Conservation (phyloP, 2,113 vertebrate genomes). For the Thermophis baileyi region DNA sequence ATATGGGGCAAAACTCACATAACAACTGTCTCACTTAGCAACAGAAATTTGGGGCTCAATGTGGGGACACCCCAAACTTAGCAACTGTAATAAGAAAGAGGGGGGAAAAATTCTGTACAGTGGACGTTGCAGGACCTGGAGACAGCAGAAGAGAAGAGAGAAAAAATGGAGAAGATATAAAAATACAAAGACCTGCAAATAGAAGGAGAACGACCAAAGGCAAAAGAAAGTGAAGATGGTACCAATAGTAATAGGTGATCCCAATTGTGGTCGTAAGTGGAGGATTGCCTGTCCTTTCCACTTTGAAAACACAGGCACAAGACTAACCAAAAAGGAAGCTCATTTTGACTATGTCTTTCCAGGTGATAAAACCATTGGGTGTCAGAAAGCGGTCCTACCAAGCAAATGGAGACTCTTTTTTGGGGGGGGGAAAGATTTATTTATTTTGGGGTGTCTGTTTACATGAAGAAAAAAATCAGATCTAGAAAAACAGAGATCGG, state of each 20-base stretch:
- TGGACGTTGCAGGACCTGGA: too few relatives aligned
- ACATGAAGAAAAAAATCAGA: too few relatives aligned
- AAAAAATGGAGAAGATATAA: too few relatives aligned
- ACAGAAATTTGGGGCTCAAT: too few relatives aligned
- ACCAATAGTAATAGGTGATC: background rate
- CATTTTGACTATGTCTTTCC: background rate
- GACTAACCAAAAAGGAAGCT: background rate
- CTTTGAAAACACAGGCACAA: background rate
- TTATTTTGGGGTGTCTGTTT: background rate
- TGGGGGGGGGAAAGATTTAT: fast-evolving
- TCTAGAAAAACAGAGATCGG: background rate
- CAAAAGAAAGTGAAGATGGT: background rate
- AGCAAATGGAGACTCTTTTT: background rate
- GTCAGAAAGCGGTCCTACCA: background rate
- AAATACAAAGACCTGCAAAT: background rate
- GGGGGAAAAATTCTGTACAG: fast-evolving
- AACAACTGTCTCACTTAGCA: too few relatives aligned
- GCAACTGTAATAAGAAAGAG: background rate
- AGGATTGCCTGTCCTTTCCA: background rate
- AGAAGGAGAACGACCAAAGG: background rate
- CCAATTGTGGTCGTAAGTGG: too few relatives aligned
- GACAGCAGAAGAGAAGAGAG: too few relatives aligned
- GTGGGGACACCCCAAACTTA: too few relatives aligned
- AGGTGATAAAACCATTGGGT: background rate
- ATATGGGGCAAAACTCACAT: too few relatives aligned